Evolutionary conservation across 2,797 vertebrate genomes (phyloP).

Genomic region (Artibeus lituratus): DNA sequence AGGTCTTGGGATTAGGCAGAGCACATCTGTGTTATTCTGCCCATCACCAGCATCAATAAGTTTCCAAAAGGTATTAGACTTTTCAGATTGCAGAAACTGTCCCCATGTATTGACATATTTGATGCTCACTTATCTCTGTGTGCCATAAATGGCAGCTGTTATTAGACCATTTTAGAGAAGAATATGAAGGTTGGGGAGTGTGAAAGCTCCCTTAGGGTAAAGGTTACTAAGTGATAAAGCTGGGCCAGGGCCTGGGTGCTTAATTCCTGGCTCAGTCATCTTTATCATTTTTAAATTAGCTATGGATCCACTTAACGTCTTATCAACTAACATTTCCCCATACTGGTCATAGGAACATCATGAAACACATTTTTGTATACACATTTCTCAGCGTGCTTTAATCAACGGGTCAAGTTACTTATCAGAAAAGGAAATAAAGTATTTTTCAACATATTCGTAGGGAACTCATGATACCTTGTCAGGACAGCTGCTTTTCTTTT

Average conservation of each 20-base stretch:
- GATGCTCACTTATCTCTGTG: not conserved
- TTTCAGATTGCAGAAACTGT: not conserved
- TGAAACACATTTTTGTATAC: not conserved
- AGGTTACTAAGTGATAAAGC: not conserved
- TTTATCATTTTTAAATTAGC: not conserved
- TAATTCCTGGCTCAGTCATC: not conserved
- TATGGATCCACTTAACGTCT: not conserved
- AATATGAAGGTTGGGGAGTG: not conserved
- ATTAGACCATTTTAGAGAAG: not conserved
- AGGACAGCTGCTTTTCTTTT: not conserved
- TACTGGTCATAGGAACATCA: not conserved
- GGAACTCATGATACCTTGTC: not conserved
- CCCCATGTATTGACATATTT: not conserved
- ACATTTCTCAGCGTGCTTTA: not conserved
- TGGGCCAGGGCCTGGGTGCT: not conserved
- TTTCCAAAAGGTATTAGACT: not conserved
- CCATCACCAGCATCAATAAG: not conserved
- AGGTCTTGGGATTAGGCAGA: not conserved
- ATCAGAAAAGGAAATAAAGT: slow-evolving; percentile 15
- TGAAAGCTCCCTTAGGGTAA: not conserved
- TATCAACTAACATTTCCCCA: not conserved
- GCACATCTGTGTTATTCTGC: not conserved
- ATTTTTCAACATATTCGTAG: not conserved
- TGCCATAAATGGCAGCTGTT: not conserved
- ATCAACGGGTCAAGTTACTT: not conserved